Evolutionary conservation across 2,113 vertebrate species (phyloP).

Genomic region (Oxyura jamaicensis): DNA sequence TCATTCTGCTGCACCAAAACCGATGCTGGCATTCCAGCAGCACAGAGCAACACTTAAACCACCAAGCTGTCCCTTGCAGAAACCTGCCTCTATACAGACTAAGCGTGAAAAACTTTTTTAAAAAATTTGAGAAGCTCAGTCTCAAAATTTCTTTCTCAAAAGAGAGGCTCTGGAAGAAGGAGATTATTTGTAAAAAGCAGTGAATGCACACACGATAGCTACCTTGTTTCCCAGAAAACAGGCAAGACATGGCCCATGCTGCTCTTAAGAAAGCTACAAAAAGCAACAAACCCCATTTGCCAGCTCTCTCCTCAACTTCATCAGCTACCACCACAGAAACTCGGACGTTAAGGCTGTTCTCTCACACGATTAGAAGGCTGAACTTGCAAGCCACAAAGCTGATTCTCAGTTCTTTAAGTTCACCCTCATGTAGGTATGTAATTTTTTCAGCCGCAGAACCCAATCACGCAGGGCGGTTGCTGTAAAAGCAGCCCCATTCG

Average conservation of each 20-base stretch:
- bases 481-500: no score
- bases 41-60: no score
- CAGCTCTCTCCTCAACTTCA: not conserved
- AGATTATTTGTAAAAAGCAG: not conserved
- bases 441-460: not conserved
- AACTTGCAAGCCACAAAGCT: rapidly evolving
- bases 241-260: not conserved
- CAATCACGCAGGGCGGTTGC: not conserved
- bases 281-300: rapidly evolving
- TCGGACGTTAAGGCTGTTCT: not conserved
- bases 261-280: not conserved
- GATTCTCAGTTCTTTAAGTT: not conserved
- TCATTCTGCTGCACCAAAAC: not conserved
- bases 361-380: not conserved
- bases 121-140: not conserved
- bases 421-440: not conserved
- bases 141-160: not conserved
- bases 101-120: not conserved
- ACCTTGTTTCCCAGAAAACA: not conserved
- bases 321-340: not conserved
- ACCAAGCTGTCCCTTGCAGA: no score
- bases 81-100: not conserved
- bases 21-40: rapidly evolving
- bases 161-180: not conserved
- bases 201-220: not conserved